phyloP scores from a whole-genome alignment of 2,113 vertebrate genomes.

The Meles meles region DNA sequence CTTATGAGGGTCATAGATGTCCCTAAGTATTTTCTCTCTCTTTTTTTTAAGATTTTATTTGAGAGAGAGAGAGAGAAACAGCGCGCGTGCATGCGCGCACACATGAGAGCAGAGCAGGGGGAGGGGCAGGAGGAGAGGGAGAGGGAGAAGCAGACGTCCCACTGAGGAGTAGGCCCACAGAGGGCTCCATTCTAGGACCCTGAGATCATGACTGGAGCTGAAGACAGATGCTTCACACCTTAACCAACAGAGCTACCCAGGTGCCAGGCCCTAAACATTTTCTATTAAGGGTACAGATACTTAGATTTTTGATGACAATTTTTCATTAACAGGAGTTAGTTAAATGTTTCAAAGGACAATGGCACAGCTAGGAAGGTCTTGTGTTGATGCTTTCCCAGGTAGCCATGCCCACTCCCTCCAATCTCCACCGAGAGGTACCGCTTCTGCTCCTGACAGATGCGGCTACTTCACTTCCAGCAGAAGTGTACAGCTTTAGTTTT shows the following conservation, averaged over 20 bases:
- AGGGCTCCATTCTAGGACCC: too few relatives aligned
- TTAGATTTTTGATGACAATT: neutral
- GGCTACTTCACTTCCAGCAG: neutral
- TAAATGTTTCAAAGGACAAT: neutral
- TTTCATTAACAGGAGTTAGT: neutral
- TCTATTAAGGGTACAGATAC: too few relatives aligned
- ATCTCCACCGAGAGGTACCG: neutral
- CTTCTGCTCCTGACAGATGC: neutral
- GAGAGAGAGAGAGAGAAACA: too few relatives aligned
- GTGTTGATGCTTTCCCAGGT: neutral
- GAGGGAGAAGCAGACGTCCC: too few relatives aligned
- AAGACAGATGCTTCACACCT: neutral
- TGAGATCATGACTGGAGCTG: neutral
- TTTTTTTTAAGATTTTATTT: too few relatives aligned
- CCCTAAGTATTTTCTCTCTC: neutral
- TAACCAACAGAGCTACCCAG: neutral
- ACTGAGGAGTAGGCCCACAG: too few relatives aligned
- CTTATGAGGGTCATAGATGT: neutral
- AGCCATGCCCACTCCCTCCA: neutral
- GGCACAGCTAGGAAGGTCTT: neutral
- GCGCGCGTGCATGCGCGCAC: too few relatives aligned
- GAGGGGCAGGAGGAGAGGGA: too few relatives aligned
- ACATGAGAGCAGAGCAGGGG: too few relatives aligned
- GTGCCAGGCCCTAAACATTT: neutral
- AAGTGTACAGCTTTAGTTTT: neutral